These are phyloP conservation scores for Cuculus canorus DNA, from an alignment of 2,797 vertebrate genomes.

Conservation along the genomic window DNA sequence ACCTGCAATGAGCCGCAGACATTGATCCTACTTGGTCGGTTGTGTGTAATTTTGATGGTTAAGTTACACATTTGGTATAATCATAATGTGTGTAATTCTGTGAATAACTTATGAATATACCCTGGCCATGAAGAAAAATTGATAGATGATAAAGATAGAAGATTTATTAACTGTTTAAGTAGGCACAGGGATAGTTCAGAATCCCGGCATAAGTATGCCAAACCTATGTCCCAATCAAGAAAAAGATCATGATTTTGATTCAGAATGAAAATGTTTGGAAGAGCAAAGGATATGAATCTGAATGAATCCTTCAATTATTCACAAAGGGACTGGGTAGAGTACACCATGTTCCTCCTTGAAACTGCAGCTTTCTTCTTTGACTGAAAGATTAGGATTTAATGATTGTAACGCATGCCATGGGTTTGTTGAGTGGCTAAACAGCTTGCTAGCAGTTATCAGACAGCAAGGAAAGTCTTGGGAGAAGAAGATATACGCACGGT, in stretches of 20 bases:
- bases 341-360: neutral
- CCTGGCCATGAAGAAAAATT: neutral
- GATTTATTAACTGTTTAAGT: neutral
- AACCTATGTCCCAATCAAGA: neutral
- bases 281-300: neutral
- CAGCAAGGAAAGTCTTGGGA: neutral
- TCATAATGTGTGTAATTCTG: neutral
- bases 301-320: neutral
- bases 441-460: neutral
- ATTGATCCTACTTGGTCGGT: neutral
- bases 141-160: neutral
- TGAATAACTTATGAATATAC: neutral
- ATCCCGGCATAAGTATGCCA: neutral
- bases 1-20: neutral
- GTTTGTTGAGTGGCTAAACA: neutral
- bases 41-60: neutral
- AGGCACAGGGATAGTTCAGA: neutral
- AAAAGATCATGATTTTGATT: neutral
- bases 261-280: neutral
- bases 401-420: fast-evolving
- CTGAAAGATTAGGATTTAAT: neutral
- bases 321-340: fast-evolving
- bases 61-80: neutral
- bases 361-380: neutral
- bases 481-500: neutral